Conservation (phyloP, 2,888 invertebrate genomes). For the Volucella bombylans region DNA sequence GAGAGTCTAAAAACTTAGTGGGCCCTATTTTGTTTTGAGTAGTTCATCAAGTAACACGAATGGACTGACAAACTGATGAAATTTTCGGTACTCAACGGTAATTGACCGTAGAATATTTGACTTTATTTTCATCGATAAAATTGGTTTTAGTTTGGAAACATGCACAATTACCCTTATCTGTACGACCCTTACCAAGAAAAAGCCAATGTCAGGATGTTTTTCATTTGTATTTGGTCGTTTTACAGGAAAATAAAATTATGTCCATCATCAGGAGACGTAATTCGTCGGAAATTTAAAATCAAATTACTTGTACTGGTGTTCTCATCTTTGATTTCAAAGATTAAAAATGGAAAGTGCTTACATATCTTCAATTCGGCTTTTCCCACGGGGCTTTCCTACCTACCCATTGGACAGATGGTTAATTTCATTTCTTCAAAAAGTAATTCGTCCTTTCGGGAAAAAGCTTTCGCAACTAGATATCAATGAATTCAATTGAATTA, state of each 20-base stretch:
- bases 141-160: no score
- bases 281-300: constrained; percentile 11
- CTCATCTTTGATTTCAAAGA: not conserved
- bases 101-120: no score
- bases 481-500: constrained; percentile 12
- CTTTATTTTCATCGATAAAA: no score
- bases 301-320: not conserved
- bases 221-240: not conserved
- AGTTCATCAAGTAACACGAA: no score
- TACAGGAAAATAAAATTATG: not conserved
- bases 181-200: no score
- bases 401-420: not conserved
- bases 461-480: not conserved
- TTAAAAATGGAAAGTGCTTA: constrained; percentile 16
- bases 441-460: not conserved
- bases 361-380: constrained; percentile 6
- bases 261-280: not conserved
- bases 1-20: no score
- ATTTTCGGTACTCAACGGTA: no score
- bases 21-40: no score
- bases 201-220: not conserved
- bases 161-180: no score
- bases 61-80: no score
- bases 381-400: not conserved
- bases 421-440: not conserved